Evolutionary conservation across 2,113 vertebrate species (phyloP), one percentile per base, ranked within the genome.

Genomic region (Semnornis frantzii): DNA sequence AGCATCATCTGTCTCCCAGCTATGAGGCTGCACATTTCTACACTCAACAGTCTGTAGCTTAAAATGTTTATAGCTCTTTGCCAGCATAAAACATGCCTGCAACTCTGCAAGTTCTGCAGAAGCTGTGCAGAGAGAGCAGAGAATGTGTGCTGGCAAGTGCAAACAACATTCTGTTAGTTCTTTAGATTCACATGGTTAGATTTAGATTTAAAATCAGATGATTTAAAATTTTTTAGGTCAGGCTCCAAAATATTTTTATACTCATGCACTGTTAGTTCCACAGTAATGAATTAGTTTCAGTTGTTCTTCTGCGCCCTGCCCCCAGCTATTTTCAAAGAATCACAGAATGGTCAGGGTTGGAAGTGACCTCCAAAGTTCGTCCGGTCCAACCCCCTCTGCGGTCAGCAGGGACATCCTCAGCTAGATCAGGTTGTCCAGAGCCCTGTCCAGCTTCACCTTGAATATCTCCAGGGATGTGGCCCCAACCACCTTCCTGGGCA

Each of bases 11-110:
- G 78, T 73, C 64, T 93, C 57, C 31, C 62, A 91, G 72, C 54
- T 74, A 93, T 69, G 69, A 94, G 69, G 72, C 75, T 93, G 94
- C 89, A 95, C 82, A 93, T 91, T 95, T 94, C 92, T 82, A 10
- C 63, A 76, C 18, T 87, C 92, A 57, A 33, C 34, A 70, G 33
- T 92, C 91, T 60, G 57, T 63, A 82, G 82, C 68, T 85, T 92
- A 85, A 93, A 87, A 87, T 52, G 15, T n/a, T 76, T 92, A 17
- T 70, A 87, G 87, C 31, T 89, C 62, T 87, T 57, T 93, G 39
- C 48, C 62, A 77, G 33, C 19, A 44, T 18, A 60, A 94, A 96
- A 66, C 75, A 48, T 31, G 69, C 11, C 28, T 87, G 30, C 54
- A 89, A 44, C 9, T 92, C 23, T 82, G 68, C 75, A 91, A 87